Evolutionary conservation across 2,888 invertebrate genomes (phyloP), one percentile per base, ranked within the genome.

Genomic region (Apantesis nais): DNA sequence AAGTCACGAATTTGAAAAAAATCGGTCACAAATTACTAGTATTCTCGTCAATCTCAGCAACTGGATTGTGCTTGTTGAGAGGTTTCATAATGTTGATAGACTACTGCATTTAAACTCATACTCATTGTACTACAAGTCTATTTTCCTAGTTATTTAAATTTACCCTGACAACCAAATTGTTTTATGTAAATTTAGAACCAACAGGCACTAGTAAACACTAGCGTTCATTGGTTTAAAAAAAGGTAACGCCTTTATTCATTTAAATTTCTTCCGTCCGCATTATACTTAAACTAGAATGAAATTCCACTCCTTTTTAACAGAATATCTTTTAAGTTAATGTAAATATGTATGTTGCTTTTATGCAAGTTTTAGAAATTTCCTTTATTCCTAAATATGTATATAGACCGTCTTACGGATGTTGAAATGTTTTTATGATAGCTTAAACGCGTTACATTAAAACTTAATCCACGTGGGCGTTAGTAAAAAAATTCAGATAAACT

Each of bases 261-360:
- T 64, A 68, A n/a, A 52, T n/a, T 52, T 39, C 29, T 39, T 68
- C 68, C 68, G 67, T 67, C 67, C 61, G 61, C 14, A 44, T 48
- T 67, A 44, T 61, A 58, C 48, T 58, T n/a, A n/a, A 16, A 67
- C 61, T 22, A 58, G 19, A 41, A 25, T 4, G 34, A 34, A 37
- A 62, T 31, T 60, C 2, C 29, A 41, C 60, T 66, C 29, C 41
- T 31, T 22, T 22, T 60, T 41, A 22, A 55, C 58, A 37, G 16
- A 25, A 19, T 39, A 19, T 41, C 60, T 29, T 60, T 31, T 29
- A 58, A 29, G 16, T 7, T 16, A 16, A n/a, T 62, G 37, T 62
- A 62, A 62, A 58, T 29, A 58, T 7, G 5, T 58, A 58, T 14
- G 9, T 55, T 25, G 55, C n/a, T 55, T 55, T 25, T 25, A 8